Base-by-base conservation (phyloP, 1,140 invertebrate species). In the Monomorium pharaonis region DNA sequence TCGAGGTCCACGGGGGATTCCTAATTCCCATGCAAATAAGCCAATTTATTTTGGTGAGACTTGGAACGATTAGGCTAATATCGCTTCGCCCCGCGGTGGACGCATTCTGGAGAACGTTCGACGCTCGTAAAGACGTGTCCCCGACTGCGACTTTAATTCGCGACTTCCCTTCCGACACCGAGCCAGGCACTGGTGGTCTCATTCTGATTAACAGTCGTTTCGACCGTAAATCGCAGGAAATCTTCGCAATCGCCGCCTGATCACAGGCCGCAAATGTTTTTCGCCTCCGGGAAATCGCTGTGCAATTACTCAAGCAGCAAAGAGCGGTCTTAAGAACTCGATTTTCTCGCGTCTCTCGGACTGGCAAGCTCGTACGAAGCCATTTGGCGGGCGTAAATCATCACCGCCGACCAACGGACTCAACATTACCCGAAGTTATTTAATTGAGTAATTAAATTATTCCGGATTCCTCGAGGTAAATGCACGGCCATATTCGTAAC, bases 1-100 rank as follows among this genome's bases (percentile, higher is more conserved):
- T 69, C 78, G 58, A 62, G 86, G 87, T 90, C 92, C 80, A 88
- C 86, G 60, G 76, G 90, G 89, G 87, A 91, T 92, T 90, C 92
- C 91, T 91, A 93, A 94, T 94, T 94, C 92, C 92, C 91, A 94
- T 94, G 93, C 92, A 94, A 94, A 94, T 94, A 90, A 94, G 92
- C 92, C 92, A 94, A 94, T 94, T 94, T 94, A 94, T 94, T 67
- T 93, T 93, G 86, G 91, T 87, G 88, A 89, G 86, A 75, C 89
- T 85, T 80, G 47, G 47, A 90, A 90, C 93, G 93, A 94, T 94
- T 94, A 94, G 91, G 91, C 91, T 93, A 93, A 94, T 93, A 91
- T 83, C 88, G 80, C 47, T 58, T 81, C 74, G 60, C 58, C 81
- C 62, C 84, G 42, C 78, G 49, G 56, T 47, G 37, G 24, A 42